Evolutionary conservation across 2,888 invertebrate species (phyloP), one percentile per base, ranked within the genome.

Genomic region (Latheticus oryzae): DNA sequence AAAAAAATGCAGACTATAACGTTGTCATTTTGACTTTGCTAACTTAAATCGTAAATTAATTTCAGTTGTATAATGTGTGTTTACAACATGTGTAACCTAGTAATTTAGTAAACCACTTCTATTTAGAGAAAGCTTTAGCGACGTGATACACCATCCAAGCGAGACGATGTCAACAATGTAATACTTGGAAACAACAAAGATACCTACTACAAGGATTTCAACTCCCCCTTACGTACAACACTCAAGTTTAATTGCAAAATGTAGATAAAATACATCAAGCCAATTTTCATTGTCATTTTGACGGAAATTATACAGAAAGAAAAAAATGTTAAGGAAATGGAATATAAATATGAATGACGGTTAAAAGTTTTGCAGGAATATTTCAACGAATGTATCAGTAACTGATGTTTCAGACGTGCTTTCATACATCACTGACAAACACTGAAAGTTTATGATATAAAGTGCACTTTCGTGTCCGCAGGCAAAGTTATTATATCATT

Each of bases 121-220:
- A 48, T 47, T 58, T 53, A 35, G 47, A 19, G 38, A 58, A 47
- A 53, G 53, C 58, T 53, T 58, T 38, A 58, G 50, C 35, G 42
- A 56, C 24, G 28, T 35, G 56, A 50, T 43, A 50, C n/a, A n/a
- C 42, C 56, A 50, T 43, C 43, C 35, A 26, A 47, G 47, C 48
- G 48, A 40, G 48, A 58, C 47, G 58, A 58, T 58, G 53, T 52
- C 58, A 58, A 38, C 53, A 58, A 58, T 47, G 47, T 58, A 58
- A 38, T 56, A 33, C 55, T 55, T 48, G 55, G 47, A 48, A 55
- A 48, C 55, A 45, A 55, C 55, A 55, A 55, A 55, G 55, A 55
- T 48, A 48, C 38, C 45, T 35, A 45, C 54, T 54, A 45, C 30
- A 30, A 40, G 38, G 55, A 48, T 47, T 55, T 55, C 32, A 55